Conservation (phyloP, 2,113 vertebrate genomes). For the Hemiscyllium ocellatum region DNA sequence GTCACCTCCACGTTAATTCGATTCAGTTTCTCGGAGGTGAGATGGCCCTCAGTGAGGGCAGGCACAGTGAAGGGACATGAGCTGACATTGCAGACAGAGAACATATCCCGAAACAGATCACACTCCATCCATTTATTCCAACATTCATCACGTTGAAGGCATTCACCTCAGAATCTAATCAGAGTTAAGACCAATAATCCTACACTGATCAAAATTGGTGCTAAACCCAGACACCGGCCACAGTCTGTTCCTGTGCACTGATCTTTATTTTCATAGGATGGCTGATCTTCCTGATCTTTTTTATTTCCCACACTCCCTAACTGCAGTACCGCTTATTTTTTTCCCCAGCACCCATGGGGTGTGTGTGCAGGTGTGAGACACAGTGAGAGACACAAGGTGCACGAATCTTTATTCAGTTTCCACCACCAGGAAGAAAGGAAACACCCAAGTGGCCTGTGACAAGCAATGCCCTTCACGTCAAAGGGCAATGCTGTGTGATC, state of each 20-base stretch:
- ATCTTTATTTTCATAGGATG: no score
- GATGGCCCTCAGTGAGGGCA: neutral
- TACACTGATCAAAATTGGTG: neutral
- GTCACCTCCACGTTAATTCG: neutral
- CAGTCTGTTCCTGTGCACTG: neutral
- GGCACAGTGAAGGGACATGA: conserved; percentile 43
- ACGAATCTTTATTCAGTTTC: no score
- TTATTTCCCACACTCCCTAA: no score
- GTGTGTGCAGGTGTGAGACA: no score
- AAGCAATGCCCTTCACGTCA: no score
- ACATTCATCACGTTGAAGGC: neutral
- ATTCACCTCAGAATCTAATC: neutral
- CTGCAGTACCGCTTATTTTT: no score
- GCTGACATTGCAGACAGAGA: conserved; percentile 47
- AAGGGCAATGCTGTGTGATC: no score
- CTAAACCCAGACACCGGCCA: neutral
- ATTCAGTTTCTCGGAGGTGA: neutral
- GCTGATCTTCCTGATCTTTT: no score
- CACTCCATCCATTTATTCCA: neutral
- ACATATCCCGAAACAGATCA: neutral
- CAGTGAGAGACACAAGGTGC: no score
- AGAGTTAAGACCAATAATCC: neutral
- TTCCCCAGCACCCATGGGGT: no score
- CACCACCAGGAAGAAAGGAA: no score
- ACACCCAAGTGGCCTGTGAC: no score